These are phyloP conservation scores for Anthopleura sola DNA, from an alignment of 64 coral and sea anemone species.

Conservation along the genomic window DNA sequence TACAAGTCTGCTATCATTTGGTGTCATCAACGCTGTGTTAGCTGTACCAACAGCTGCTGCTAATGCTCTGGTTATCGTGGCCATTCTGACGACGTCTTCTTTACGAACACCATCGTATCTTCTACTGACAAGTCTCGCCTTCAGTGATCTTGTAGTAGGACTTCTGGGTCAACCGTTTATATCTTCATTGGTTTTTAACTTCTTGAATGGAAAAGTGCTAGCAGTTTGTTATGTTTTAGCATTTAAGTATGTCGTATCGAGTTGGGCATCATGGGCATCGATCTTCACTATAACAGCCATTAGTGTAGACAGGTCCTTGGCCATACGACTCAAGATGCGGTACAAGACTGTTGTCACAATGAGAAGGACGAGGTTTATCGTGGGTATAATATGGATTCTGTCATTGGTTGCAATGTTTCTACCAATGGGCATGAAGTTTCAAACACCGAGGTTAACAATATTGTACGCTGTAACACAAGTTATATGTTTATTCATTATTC, in stretches of 20 bases:
- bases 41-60: neutral
- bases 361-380: neutral
- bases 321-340: constrained; percentile 3
- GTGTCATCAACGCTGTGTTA: neutral
- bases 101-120: constrained; percentile 16
- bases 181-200: neutral
- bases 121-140: constrained; percentile 21
- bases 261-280: neutral
- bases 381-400: neutral
- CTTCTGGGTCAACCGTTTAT: neutral
- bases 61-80: constrained; percentile 12
- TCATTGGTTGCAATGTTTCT: neutral
- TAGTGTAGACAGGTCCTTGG: constrained; percentile 1
- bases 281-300: neutral
- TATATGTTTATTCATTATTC: neutral
- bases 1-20: neutral
- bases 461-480: neutral
- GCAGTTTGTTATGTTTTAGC: neutral
- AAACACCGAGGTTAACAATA: neutral
- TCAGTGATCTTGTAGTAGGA: neutral
- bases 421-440: neutral
- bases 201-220: neutral
- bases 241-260: neutral
- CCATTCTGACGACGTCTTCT: constrained; percentile 1
- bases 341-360: constrained; percentile 1